phyloP scores from a whole-genome alignment of 1,140 invertebrate genomes.

The Homalodisca vitripennis region DNA sequence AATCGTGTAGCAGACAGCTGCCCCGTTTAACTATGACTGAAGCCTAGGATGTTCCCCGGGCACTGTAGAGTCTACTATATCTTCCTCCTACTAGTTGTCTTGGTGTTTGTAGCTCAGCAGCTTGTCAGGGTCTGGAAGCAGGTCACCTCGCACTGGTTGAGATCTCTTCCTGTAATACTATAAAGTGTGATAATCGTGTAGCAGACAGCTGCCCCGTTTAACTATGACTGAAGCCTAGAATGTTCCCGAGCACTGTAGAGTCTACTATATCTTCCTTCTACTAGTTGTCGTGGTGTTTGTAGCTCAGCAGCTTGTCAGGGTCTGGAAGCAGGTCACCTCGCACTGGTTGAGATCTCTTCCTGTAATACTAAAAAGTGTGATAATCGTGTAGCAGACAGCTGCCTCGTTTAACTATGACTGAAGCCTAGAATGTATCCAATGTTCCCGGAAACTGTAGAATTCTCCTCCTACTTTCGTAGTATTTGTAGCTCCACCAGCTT shows the following conservation, averaged over 20 bases:
- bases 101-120: neutral
- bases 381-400: neutral
- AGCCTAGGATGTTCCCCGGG: neutral
- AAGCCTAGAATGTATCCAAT: too few species aligned
- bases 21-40: too few species aligned
- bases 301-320: neutral
- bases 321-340: neutral
- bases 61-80: too few species aligned
- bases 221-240: too few species aligned
- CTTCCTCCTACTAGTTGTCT: neutral
- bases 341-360: neutral
- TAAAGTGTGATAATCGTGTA: too few species aligned
- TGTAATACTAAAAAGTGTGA: neutral
- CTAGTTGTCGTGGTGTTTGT: neutral
- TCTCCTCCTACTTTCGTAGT: slow-evolving; percentile 21
- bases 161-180: neutral
- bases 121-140: neutral
- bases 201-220: too few species aligned
- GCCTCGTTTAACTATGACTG: too few species aligned
- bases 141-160: neutral
- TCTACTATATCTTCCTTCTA: neutral
- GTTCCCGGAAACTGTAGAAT: neutral
- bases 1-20: too few species aligned
- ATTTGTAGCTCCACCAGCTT: slow-evolving; percentile 26
- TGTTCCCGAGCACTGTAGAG: neutral